Percentiles rank a stretch among this genome's conserved stretches.
phyloP scores from a whole-genome alignment of 2,888 invertebrate genomes.

The Drosophila mimetica region DNA sequence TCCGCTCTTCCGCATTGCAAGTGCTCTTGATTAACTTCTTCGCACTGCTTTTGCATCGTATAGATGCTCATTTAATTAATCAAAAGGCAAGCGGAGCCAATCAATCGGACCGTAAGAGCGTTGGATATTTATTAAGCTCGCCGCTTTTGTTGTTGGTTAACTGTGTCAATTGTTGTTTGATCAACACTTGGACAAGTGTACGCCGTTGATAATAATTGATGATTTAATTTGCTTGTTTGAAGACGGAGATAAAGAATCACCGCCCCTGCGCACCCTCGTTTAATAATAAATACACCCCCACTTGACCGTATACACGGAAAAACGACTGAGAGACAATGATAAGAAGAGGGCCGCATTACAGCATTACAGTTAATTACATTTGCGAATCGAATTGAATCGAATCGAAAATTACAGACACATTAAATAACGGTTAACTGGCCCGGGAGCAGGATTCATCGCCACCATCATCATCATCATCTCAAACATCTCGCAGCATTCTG shows the following conservation, averaged over 20 bases:
- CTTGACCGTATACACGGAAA: conserved; percentile 31
- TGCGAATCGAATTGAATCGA: conserved; percentile 57
- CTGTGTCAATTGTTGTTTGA: conserved; percentile 72
- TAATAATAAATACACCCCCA: too few species aligned
- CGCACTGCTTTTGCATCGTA: conserved; percentile 9
- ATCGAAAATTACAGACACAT: conserved; percentile 72
- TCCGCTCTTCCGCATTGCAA: conserved; percentile 11
- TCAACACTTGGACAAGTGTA: conserved; percentile 50
- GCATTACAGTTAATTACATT: conserved; percentile 77
- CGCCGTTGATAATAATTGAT: conserved; percentile 46
- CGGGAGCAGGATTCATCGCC: conserved; percentile 6
- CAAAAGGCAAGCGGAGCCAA: conserved; percentile 18
- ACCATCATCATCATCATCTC: conserved; percentile 14
- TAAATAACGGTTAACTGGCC: conserved; percentile 74
- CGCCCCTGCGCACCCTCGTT: too few species aligned
- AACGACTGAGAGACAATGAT: conserved; percentile 1
- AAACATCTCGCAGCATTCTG: conserved; percentile 44
- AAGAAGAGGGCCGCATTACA: conserved; percentile 15
- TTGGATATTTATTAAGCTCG: conserved; percentile 18
- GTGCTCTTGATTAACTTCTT: conserved; percentile 25
- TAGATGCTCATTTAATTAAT: conserved; percentile 18
- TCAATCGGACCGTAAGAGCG: conserved; percentile 18
- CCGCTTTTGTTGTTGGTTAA: conserved; percentile 47
- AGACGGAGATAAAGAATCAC: conserved; percentile 32
- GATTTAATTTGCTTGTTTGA: conserved; percentile 50